Base-by-base conservation (phyloP, 2,113 vertebrate genomes). In the Nematolebias whitei region DNA sequence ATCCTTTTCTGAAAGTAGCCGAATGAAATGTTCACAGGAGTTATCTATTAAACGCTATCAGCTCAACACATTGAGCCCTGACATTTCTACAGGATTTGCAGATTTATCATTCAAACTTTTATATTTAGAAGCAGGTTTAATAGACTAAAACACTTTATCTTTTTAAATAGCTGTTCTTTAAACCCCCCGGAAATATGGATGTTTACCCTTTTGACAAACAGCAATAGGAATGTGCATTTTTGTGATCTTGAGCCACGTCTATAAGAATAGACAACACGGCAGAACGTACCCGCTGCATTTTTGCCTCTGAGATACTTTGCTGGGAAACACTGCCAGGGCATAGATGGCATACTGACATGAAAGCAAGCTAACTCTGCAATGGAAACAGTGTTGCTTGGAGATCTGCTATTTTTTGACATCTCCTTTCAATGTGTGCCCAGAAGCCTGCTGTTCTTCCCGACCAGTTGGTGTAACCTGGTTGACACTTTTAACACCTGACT, bases 291-390 rank as follows among this genome's bases (percentile, higher is more conserved):
- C 51, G 50, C 32, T 76, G 24, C 29, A 18, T 39, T 44, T 61
- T 38, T 65, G 12, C 32, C 14, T 15, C 23, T 43, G 39, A 52
- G 19, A 47, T n/a, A 49, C 13, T 53, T 52, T 50, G 19, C 10
- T 47, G 41, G 40, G 59, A 14, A 55, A 20, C 15, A 52, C 12
- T 16, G 11, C 51, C 32, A 55, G 49, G 14, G 19, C 52, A 23
- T 3, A 60, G 2, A 47, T 40, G 32, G 15, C 24, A 61, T 35
- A 60, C 1, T 19, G 19, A 50, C 20, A 29, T 15, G 35, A 5
- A 57, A 63, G 57, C 45, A 74, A 38, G 55, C 5, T 57, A 26
- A 71, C 47, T 57, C 38, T 53, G 35, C 38, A 59, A 41, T 19
- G 16, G 38, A n/a, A 56, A 60, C 52, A 47, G 15, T 18, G 38